Base-by-base conservation (phyloP, 2,113 vertebrate genomes). In the Sakesphorus luctuosus region DNA sequence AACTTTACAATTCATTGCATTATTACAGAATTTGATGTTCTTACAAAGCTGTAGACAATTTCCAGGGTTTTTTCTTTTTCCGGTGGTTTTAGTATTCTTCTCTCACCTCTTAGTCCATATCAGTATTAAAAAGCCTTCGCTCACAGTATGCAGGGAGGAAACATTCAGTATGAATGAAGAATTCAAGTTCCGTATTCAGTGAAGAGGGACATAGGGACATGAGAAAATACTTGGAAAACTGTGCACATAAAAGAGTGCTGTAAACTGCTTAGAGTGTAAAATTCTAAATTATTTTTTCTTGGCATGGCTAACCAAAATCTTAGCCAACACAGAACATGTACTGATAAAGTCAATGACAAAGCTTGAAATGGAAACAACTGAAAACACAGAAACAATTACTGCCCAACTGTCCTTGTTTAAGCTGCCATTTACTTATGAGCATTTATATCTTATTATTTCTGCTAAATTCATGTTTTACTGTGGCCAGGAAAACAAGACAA, bases 381-480 rank as follows among this genome's bases (percentile, higher is more conserved):
- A 91, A 97, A 92, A 87, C 50, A 90, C 77, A 90, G 79, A 88
- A 96, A 85, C 55, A 96, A 97, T 97, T 86, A 94, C 56, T 82
- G 65, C 40, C 83, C 65, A 86, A 84, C 69, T 94, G 85, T 86
- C 93, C 95, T 96, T 97, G 89, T 97, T 98, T 97, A 97, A 98
- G 84, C 59, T 97, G 35, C 20, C 86, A 86, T 96, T 98, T 98
- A 97, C 87, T 97, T 97, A 97, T 89, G 94, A 97, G 81, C 96
- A 98, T 97, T 97, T 97, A 92, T 58, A 95, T 97, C 84, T 96
- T 95, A 96, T 92, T 97, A 97, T 97, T 98, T 98, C 96, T 97
- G 93, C 91, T 91, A 97, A 98, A 95, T 97, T 81, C 95, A 74
- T 94, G 59, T 93, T 97, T 97, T 90, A 96, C 56, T 89, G 72